phyloP scores from a whole-genome alignment of 1,140 invertebrate genomes.

The Bradysia coprophila region DNA sequence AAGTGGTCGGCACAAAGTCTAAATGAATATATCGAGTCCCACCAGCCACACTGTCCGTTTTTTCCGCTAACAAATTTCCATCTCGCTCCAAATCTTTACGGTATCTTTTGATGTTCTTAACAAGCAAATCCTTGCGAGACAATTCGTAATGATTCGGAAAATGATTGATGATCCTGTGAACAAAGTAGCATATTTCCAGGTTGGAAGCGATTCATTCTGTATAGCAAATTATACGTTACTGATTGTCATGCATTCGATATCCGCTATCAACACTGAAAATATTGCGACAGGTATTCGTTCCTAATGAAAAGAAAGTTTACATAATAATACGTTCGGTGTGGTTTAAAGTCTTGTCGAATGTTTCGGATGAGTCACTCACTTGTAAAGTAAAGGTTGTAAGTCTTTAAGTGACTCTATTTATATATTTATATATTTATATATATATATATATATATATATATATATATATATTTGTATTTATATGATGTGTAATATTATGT shows the following conservation, averaged over 20 bases:
- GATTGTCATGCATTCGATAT: slow-evolving; percentile 80
- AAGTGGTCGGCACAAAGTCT: slow-evolving; percentile 86
- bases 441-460: too few species aligned
- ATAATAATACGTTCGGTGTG: too few species aligned
- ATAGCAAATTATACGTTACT: slow-evolving; percentile 33
- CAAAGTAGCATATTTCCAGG: slow-evolving; percentile 1
- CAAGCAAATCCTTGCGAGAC: slow-evolving; percentile 82
- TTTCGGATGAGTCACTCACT: too few species aligned
- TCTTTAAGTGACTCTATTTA: too few species aligned
- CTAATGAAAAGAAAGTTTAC: too few species aligned
- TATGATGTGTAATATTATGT: too few species aligned
- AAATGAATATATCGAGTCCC: slow-evolving; percentile 58
- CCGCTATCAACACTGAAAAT: slow-evolving; percentile 86
- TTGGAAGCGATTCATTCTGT: not conserved
- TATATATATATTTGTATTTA: too few species aligned
- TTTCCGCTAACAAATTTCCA: slow-evolving; percentile 68
- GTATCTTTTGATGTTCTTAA: slow-evolving; percentile 92
- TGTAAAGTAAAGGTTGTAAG: too few species aligned
- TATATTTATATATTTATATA: too few species aligned
- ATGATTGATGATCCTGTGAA: slow-evolving; percentile 55
- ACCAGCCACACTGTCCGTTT: slow-evolving; percentile 37
- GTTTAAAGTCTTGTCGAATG: too few species aligned
- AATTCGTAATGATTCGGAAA: slow-evolving; percentile 91
- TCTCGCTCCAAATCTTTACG: slow-evolving; percentile 80
- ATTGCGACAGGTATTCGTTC: slow-evolving; percentile 71